Evolutionary conservation across 1,140 invertebrate species (phyloP), one percentile per base, ranked within the genome.

Genomic region (Aphelenchoides avenae): DNA sequence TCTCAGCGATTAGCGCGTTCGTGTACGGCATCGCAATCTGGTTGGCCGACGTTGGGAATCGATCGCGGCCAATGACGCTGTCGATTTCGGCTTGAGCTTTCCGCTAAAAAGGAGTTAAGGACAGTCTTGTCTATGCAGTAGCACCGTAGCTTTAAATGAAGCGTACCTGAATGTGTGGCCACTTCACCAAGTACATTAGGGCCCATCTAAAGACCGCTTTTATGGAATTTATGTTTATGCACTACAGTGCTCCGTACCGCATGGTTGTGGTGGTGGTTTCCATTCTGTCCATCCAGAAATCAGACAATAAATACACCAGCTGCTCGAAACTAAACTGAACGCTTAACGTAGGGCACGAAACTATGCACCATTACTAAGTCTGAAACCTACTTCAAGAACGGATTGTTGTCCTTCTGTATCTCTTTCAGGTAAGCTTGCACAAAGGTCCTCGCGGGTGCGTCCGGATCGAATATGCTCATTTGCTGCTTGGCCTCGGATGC

Each of bases 261-360:
- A 48, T 7, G 7, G 46, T 48, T n/a, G 46, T 34, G 9, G 11
- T 13, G 9, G 46, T 48, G 11, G 46, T 48, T 7, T 48, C 46
- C 46, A 48, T 48, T 6, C 46, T 39, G n/a, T 26, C 46, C 6
- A 48, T 34, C 46, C 46, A 48, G 11, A 48, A 48, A 31, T 48
- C 46, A 48, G 11, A 34, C 46, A 48, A 26, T 15, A 48, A 26
- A 18, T 26, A 43, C 7, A 43, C 18, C 18, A 43, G 30, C 18
- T 13, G 18, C 11, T 18, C 13, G 34, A 36, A 43, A 7, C 30
- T 15, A 20, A 43, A 43, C 13, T 36, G 18, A 36, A 36, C 13
- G 18, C 18, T 36, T 18, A 13, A 18, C 13, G 34, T 36, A n/a
- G n/a, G n/a, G n/a, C n/a, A n/a, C n/a, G n/a, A n/a, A n/a, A n/a